These are phyloP conservation scores for Perdita meconis DNA, from an alignment of 2,888 invertebrate species.

Conservation along the genomic window DNA sequence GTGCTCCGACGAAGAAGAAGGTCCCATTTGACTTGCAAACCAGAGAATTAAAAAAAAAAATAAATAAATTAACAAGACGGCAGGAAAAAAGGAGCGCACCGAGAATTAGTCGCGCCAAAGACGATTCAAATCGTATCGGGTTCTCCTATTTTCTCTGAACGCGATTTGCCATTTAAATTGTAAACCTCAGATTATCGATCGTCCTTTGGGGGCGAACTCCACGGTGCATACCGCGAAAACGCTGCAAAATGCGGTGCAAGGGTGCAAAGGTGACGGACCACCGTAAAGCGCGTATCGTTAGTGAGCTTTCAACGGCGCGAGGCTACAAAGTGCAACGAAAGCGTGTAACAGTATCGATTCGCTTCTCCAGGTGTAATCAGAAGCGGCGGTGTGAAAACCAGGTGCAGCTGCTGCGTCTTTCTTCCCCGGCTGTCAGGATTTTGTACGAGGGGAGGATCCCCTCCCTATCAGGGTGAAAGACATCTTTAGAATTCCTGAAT, in stretches of 20 bases:
- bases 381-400: background rate
- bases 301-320: background rate
- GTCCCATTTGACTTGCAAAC: background rate
- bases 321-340: background rate
- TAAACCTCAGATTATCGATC: slow-evolving; percentile 19
- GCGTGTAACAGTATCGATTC: background rate
- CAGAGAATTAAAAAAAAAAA: background rate
- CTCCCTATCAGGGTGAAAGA: background rate
- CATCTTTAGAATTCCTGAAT: no score
- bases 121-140: background rate
- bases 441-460: background rate
- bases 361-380: slow-evolving; percentile 5
- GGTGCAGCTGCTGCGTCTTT: background rate
- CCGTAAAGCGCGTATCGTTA: background rate
- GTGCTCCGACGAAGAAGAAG: background rate
- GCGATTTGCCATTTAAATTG: slow-evolving; percentile 22
- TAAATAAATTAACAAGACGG: background rate
- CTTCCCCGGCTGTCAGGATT: background rate
- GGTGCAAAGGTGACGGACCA: background rate
- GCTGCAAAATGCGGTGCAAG: background rate
- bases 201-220: background rate
- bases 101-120: background rate
- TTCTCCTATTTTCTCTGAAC: background rate
- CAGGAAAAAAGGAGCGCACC: background rate
- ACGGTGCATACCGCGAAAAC: background rate